These are phyloP conservation scores for Mythimna impura DNA, from an alignment of 2,888 invertebrate species.

Conservation along the genomic window DNA sequence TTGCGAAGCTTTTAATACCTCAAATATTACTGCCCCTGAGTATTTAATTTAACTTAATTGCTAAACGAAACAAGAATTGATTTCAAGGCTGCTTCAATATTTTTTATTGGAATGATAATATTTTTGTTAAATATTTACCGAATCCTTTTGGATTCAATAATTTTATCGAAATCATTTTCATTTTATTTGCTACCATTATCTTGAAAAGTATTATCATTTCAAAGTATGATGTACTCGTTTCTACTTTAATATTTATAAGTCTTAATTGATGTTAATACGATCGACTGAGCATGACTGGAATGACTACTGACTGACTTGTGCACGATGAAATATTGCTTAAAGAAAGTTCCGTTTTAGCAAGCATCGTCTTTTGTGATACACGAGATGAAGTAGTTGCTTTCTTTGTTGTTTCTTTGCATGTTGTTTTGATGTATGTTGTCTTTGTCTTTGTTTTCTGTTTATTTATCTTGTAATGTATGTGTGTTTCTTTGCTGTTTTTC, in stretches of 20 bases:
- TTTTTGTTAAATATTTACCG: neutral
- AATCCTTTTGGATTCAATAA: neutral
- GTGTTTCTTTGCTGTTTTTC: too few relatives aligned
- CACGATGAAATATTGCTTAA: conserved; percentile 52
- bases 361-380: neutral
- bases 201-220: conserved; percentile 29
- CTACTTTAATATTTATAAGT: conserved; percentile 21
- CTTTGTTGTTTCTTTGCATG: neutral
- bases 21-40: neutral
- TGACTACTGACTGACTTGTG: conserved; percentile 68
- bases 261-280: conserved; percentile 52
- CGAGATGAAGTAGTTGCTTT: conserved; percentile 16
- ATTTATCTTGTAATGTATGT: too few relatives aligned
- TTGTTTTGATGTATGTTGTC: too few relatives aligned
- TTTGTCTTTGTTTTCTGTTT: too few relatives aligned
- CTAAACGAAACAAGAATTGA: conserved; percentile 12
- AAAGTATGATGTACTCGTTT: neutral
- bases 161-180: neutral
- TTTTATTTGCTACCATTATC: neutral
- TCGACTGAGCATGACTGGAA: conserved; percentile 69
- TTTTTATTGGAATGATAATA: conserved; percentile 32
- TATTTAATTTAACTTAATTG: conserved; percentile 24
- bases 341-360: conserved; percentile 53
- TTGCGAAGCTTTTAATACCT: conserved; percentile 17
- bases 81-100: conserved; percentile 17